Evolutionary conservation across 2,888 invertebrate species (phyloP).

Genomic region (Trisateles emortualis): DNA sequence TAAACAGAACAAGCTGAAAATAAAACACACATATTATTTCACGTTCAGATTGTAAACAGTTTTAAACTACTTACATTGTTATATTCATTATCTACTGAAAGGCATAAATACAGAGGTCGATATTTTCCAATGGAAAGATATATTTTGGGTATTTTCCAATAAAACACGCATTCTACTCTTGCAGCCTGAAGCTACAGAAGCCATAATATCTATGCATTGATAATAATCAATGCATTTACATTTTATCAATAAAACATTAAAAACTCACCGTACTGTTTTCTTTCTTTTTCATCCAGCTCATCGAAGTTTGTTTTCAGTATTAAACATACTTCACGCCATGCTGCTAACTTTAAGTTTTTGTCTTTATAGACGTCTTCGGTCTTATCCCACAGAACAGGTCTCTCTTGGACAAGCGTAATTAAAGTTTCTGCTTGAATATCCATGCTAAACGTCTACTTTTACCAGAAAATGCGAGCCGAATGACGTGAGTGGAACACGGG

Average conservation of each 20-base stretch:
- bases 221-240: slow-evolving; percentile 39
- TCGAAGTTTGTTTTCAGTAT: slow-evolving; percentile 49
- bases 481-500: slow-evolving; percentile 36
- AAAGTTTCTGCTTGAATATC: slow-evolving; percentile 39
- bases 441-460: slow-evolving; percentile 24
- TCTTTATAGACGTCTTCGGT: slow-evolving; percentile 44
- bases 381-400: slow-evolving; percentile 46
- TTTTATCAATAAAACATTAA: slow-evolving; percentile 41
- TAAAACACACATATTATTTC: too few species aligned
- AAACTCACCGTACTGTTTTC: slow-evolving; percentile 48
- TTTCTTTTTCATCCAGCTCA: slow-evolving; percentile 47
- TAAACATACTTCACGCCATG: slow-evolving; percentile 49
- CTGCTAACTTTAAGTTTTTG: slow-evolving; percentile 43
- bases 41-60: too few species aligned
- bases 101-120: too few species aligned
- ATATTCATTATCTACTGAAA: too few species aligned
- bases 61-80: too few species aligned
- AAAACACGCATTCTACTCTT: too few species aligned
- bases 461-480: slow-evolving; percentile 23
- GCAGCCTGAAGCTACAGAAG: too few species aligned
- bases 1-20: too few species aligned
- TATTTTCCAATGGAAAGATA: too few species aligned
- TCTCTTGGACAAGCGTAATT: slow-evolving; percentile 46
- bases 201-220: too few species aligned
- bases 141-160: too few species aligned